phyloP scores from a whole-genome alignment of 1,140 invertebrate species.

The Ylistrum balloti region DNA sequence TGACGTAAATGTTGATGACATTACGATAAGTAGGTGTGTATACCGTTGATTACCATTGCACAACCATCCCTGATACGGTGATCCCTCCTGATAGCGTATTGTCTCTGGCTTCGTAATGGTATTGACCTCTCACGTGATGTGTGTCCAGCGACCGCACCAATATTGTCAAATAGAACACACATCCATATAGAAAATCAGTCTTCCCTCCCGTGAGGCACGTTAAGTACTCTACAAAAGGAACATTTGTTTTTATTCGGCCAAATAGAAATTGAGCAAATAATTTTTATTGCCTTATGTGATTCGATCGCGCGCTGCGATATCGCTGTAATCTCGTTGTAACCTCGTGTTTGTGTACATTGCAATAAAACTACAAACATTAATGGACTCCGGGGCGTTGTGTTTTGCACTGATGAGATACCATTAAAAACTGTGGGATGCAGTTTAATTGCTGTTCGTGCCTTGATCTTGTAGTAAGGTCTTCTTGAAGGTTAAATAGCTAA shows the following conservation, averaged over 20 bases:
- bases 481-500: not conserved
- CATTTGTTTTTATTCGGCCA: not conserved
- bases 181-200: not conserved
- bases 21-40: not conserved
- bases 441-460: conserved; percentile 1
- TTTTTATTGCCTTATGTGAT: not conserved
- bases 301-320: not conserved
- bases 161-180: not conserved
- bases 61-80: not conserved
- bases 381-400: not conserved
- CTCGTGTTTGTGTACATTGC: conserved; percentile 12
- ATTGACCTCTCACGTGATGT: not conserved
- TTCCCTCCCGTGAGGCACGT: not conserved
- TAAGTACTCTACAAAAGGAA: not conserved
- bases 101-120: not conserved
- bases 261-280: conserved; percentile 21
- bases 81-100: too few relatives aligned
- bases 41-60: not conserved
- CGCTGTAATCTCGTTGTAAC: not conserved
- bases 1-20: not conserved
- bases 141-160: not conserved
- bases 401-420: not conserved
- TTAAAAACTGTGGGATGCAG: conserved; percentile 8
- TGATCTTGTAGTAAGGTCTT: not conserved
- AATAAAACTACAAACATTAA: not conserved